Conservation (phyloP, 1,140 invertebrate species). For the Fopius arisanus region DNA sequence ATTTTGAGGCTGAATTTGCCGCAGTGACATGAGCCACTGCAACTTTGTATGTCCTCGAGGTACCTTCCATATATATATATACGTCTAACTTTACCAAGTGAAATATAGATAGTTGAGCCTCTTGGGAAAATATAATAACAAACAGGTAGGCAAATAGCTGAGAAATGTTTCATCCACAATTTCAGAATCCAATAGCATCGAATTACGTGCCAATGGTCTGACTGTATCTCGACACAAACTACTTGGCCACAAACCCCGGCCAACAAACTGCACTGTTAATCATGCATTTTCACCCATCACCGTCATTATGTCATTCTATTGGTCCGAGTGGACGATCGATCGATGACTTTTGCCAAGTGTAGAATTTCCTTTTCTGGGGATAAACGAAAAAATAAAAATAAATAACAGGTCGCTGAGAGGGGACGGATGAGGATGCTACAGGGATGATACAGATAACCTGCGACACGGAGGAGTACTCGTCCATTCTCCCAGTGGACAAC, state of each 20-base stretch:
- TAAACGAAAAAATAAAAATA: not conserved
- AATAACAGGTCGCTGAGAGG: too few relatives aligned
- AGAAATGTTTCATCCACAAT: not conserved
- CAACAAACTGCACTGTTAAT: not conserved
- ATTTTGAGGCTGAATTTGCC: not conserved
- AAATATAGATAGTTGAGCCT: not conserved
- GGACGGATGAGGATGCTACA: not conserved
- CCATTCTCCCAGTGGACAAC: not conserved
- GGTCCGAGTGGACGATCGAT: not conserved
- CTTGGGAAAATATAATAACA: not conserved
- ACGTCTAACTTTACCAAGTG: not conserved
- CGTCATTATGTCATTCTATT: not conserved
- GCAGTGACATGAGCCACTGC: not conserved
- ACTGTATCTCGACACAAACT: not conserved
- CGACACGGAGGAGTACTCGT: not conserved
- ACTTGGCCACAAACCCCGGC: not conserved
- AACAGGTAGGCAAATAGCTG: not conserved
- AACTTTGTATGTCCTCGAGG: not conserved
- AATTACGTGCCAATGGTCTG: not conserved
- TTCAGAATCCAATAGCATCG: not conserved
- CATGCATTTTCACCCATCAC: not conserved
- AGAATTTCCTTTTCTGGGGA: not conserved
- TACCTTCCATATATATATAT: not conserved
- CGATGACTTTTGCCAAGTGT: not conserved
- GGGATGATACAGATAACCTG: not conserved